Evolutionary conservation across 1,140 invertebrate genomes (phyloP).

Genomic region (Vanessa tameamea): DNA sequence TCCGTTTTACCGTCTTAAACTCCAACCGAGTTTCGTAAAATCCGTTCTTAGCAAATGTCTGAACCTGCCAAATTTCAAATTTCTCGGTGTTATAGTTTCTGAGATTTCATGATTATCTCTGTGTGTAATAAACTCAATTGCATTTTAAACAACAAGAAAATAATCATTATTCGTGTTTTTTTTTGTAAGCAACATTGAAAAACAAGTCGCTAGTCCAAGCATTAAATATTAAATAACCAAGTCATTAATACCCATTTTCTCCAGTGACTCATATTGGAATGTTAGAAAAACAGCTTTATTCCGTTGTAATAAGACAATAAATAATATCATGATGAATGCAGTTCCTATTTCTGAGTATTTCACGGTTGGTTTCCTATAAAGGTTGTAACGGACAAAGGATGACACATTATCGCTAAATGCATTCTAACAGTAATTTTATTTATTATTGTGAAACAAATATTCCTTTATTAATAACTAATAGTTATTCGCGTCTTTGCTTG

Average conservation of each 20-base stretch:
- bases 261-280: constrained; percentile 23
- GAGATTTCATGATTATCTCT: too few species aligned
- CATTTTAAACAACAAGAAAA: too few species aligned
- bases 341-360: constrained; percentile 32
- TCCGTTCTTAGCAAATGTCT: too few species aligned
- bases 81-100: too few species aligned
- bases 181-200: too few species aligned
- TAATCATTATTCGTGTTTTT: too few species aligned
- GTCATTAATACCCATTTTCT: constrained; percentile 21
- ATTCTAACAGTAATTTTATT: constrained; percentile 12
- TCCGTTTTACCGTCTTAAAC: too few species aligned
- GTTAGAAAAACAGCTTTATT: constrained; percentile 29
- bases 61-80: too few species aligned
- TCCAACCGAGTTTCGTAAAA: too few species aligned
- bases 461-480: neutral
- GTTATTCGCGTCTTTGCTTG: too few species aligned
- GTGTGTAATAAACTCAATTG: too few species aligned
- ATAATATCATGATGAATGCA: constrained; percentile 18
- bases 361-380: constrained; percentile 41
- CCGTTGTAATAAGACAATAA: constrained; percentile 6
- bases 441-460: neutral
- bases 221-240: constrained; percentile 8
- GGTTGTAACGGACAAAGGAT: constrained; percentile 46
- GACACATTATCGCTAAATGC: constrained; percentile 33
- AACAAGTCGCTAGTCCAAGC: neutral